Conservation (phyloP, 1,140 invertebrate genomes). For the Camponotus pennsylvanicus region DNA sequence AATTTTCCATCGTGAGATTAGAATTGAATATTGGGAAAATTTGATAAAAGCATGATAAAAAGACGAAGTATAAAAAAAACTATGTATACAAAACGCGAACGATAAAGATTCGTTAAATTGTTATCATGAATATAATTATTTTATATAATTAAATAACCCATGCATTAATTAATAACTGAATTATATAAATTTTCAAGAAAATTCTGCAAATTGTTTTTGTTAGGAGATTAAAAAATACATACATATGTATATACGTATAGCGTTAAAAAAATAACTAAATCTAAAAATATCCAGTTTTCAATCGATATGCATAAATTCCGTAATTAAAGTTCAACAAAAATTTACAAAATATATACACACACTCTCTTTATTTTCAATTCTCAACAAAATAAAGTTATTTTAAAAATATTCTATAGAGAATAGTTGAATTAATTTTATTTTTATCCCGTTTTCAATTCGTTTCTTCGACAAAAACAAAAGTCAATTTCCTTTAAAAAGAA, state of each 20-base stretch:
- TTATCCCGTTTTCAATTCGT: neutral
- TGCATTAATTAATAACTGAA: neutral
- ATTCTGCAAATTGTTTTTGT: neutral
- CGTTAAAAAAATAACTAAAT: neutral
- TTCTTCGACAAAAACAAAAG: neutral
- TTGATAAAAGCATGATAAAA: neutral
- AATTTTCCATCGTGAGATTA: conserved; percentile 1
- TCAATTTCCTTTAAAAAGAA: neutral
- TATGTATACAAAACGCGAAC: neutral
- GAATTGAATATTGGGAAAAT: neutral
- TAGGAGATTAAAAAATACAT: too few relatives aligned
- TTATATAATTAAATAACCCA: neutral
- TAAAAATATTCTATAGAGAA: neutral
- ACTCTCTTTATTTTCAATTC: neutral
- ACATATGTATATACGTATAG: too few relatives aligned
- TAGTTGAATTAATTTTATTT: neutral
- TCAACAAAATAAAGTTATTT: neutral
- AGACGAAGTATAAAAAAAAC: neutral
- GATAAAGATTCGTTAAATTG: neutral
- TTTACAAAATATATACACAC: neutral
- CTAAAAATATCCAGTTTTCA: conserved; percentile 23
- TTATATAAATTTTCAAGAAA: neutral
- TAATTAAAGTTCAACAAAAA: conserved; percentile 2
- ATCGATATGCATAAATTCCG: neutral
- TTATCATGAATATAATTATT: neutral